phyloP scores from a whole-genome alignment of 2,888 invertebrate species.

The Morinoia aosen region DNA sequence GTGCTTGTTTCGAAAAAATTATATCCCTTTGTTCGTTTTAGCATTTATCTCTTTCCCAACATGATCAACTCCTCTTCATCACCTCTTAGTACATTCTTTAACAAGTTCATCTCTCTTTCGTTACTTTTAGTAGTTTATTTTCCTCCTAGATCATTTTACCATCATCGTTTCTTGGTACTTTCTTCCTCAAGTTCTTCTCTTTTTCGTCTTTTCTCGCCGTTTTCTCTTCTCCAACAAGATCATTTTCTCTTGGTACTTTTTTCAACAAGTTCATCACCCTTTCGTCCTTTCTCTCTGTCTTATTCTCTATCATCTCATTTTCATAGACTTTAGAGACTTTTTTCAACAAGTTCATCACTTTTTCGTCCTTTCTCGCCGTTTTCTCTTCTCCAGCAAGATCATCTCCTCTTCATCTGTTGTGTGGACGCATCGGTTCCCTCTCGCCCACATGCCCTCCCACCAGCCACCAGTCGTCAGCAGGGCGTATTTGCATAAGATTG shows the following conservation, averaged over 20 bases:
- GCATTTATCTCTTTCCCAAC: too few relatives aligned
- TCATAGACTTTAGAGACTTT: background rate
- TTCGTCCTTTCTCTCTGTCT: background rate
- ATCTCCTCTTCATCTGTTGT: background rate
- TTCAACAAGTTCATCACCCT: background rate
- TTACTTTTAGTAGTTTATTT: background rate
- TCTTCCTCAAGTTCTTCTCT: background rate
- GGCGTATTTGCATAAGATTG: constrained; percentile 49
- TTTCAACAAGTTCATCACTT: background rate
- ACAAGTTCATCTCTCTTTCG: background rate
- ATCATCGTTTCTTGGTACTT: background rate
- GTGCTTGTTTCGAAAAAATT: too few relatives aligned
- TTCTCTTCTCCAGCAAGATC: background rate
- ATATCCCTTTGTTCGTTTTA: too few relatives aligned
- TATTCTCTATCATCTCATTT: background rate
- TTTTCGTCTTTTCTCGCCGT: background rate
- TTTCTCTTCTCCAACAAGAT: too few relatives aligned
- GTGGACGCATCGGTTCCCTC: background rate
- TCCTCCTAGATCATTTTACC: too few relatives aligned
- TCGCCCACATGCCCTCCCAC: background rate
- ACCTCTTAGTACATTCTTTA: too few relatives aligned
- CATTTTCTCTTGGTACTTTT: background rate
- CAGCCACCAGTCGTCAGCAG: constrained; percentile 27
- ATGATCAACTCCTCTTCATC: too few relatives aligned
- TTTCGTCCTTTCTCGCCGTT: too few relatives aligned